Conservation (phyloP, 2,113 vertebrate species). For the Gasterosteus nipponicus region DNA sequence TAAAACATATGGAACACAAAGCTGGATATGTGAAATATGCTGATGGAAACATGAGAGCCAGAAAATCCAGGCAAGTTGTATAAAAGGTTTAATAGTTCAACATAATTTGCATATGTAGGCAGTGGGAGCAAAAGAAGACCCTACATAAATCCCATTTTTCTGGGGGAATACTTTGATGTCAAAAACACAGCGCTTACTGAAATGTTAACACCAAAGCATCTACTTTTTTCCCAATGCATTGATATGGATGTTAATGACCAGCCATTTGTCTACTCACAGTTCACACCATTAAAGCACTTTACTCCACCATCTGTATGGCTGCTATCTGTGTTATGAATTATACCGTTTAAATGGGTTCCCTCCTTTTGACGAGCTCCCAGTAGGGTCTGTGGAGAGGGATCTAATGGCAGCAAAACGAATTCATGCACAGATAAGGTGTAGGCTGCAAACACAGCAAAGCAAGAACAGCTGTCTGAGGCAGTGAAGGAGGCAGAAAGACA, state of each 20-base stretch:
- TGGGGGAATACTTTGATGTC: conserved; percentile 66
- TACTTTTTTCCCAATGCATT: conserved; percentile 21
- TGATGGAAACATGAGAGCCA: conserved; percentile 51
- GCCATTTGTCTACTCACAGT: conserved; percentile 67
- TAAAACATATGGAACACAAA: conserved; percentile 42
- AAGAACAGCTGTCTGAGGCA: conserved; percentile 71
- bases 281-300: conserved; percentile 72
- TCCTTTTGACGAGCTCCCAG: conserved; percentile 65
- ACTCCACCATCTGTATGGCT: conserved; percentile 54
- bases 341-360: conserved; percentile 71
- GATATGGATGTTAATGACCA: conserved; percentile 61
- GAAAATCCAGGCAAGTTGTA: conserved; percentile 54
- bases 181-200: conserved; percentile 54
- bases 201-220: conserved; percentile 62
- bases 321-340: conserved; percentile 69
- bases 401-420: conserved; percentile 79
- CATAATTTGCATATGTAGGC: conserved; percentile 63
- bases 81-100: conserved; percentile 67
- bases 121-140: conserved; percentile 56
- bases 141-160: conserved; percentile 58
- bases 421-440: conserved; percentile 69
- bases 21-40: conserved; percentile 59
- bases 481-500: conserved; percentile 38
- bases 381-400: conserved; percentile 67
- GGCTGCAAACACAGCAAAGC: conserved; percentile 74